Base-by-base conservation (phyloP, 2,888 invertebrate genomes). In the Brenthis daphne region DNA sequence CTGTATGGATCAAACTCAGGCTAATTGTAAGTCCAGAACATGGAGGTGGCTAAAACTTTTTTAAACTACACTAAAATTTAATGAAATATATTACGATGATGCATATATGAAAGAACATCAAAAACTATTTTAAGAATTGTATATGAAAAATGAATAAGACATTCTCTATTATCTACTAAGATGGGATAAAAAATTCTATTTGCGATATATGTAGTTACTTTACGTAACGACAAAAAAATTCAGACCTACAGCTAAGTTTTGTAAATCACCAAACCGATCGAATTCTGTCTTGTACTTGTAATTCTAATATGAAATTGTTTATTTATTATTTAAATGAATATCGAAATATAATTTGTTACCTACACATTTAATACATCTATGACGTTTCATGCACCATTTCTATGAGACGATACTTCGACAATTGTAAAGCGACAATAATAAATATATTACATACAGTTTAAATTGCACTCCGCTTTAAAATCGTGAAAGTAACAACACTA, bases 371-470 rank as follows among this genome's bases (percentile, higher is more conserved):
- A 51, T 61, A 67, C 64, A 74, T 66, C 79, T 87, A 84, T 80
- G 81, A 84, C 83, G 86, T 80, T 75, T 80, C 84, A 83, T 83
- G 81, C 85, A 83, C 83, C 85, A 77, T 78, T 67, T 68, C 71
- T 72, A 73, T 54, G 60, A 60, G 67, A 67, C 60, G 43, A 67
- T 12, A 58, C 63, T 54, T 54, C 54, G 57, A 69, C 57, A 55
- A 63, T 37, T 78, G 76, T 77, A 82, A 83, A 71, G 63, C 79
- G 82, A 82, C 77, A 70, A 69, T 53, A 67, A 67, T 65, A 67
- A 63, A 69, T 65, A 72, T 67, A 67, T 55, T 57, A 37, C 60
- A 29, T 48, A 20, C 60, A 63, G 16, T 65, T 33, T 8, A 33
- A 56, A 56, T 47, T 56, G 37, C 13, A 55, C 69, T 60, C 69